Percentiles rank a stretch among this genome's conserved stretches.
phyloP scores from a whole-genome alignment of 23 tunicate species.

The Styela plicata region DNA sequence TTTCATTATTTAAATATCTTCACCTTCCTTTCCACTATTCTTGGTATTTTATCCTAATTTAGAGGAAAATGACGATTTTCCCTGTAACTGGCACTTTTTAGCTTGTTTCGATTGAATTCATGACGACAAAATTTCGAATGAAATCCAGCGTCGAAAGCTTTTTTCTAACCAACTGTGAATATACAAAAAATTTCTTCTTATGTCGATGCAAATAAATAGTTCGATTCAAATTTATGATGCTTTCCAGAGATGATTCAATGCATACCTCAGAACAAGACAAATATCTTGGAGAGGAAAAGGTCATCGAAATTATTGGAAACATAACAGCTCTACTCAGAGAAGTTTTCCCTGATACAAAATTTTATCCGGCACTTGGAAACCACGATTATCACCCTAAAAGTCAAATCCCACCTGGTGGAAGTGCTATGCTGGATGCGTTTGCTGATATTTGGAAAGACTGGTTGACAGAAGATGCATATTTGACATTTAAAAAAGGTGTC shows the following conservation, averaged over 20 bases:
- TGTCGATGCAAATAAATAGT: background rate
- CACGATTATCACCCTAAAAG: constrained; percentile 82
- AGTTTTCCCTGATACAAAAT: constrained; percentile 46
- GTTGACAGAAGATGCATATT: constrained; percentile 36
- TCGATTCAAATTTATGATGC: background rate
- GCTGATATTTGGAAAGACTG: constrained; percentile 58
- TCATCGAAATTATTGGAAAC: constrained; percentile 51
- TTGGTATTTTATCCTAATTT: too few relatives aligned
- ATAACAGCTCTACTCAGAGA: constrained; percentile 39
- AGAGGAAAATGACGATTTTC: too few relatives aligned
- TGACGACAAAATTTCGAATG: too few relatives aligned
- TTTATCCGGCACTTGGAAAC: constrained; percentile 75
- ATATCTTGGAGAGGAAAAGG: constrained; percentile 57
- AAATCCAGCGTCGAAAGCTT: too few relatives aligned
- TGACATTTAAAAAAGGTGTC: constrained; percentile 1
- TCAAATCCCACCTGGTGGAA: constrained; percentile 72
- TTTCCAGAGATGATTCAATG: constrained; percentile 78
- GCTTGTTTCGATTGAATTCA: too few relatives aligned
- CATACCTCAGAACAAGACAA: constrained; percentile 72
- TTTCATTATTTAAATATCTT: too few relatives aligned
- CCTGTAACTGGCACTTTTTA: too few relatives aligned
- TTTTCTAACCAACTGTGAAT: too few relatives aligned
- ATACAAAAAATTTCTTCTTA: background rate
- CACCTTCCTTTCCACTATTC: too few relatives aligned
- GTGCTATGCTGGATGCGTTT: constrained; percentile 28